Conservation (phyloP, 2,888 invertebrate species). For the Ornithoptera alexandrae region DNA sequence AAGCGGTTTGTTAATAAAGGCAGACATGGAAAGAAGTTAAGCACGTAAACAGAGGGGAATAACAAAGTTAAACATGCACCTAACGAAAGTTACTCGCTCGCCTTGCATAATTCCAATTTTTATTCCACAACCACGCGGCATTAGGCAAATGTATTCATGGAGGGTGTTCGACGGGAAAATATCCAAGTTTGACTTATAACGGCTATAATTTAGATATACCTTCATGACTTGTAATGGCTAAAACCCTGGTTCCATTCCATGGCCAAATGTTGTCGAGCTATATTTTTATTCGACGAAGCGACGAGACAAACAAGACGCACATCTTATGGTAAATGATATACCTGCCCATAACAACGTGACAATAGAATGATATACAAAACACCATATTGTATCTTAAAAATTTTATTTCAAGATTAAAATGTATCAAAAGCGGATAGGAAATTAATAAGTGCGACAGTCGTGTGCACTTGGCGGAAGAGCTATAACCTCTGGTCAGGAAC, state of each 20-base stretch:
- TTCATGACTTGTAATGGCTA: too few relatives aligned
- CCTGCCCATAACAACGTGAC: too few relatives aligned
- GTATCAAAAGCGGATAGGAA: constrained; percentile 49
- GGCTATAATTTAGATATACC: neutral
- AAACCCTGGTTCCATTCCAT: too few relatives aligned
- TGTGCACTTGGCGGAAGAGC: constrained; percentile 55
- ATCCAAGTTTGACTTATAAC: constrained; percentile 27
- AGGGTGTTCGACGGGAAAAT: constrained; percentile 36
- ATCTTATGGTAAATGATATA: too few relatives aligned
- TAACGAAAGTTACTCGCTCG: constrained; percentile 39
- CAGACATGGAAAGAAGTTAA: neutral
- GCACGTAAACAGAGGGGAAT: neutral
- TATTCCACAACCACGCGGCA: constrained; percentile 40
- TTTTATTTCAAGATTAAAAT: neutral
- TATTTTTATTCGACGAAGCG: too few relatives aligned
- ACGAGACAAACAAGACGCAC: too few relatives aligned
- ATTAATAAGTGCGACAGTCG: constrained; percentile 12
- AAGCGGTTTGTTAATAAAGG: neutral
- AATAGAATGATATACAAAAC: too few relatives aligned
- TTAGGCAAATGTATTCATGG: constrained; percentile 62
- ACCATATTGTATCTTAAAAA: neutral
- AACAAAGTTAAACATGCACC: neutral
- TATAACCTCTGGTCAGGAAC: constrained; percentile 67
- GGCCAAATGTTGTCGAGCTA: too few relatives aligned
- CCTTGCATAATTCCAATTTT: constrained; percentile 48